These are phyloP conservation scores for Apistogramma diplotaenia DNA, from an alignment of 2,113 vertebrate genomes.

Conservation along the genomic window DNA sequence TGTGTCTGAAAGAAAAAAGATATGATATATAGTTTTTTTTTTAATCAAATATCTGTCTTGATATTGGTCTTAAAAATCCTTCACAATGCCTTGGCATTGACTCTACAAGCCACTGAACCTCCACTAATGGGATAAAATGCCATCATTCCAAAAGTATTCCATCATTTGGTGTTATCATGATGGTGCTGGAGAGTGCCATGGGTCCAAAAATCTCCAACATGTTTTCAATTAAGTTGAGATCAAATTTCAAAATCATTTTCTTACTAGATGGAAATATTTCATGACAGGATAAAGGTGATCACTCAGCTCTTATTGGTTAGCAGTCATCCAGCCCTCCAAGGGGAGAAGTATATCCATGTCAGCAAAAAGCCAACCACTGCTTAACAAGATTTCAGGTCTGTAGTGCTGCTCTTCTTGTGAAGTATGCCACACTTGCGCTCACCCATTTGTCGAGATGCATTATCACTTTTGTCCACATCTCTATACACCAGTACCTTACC, in stretches of 20 bases:
- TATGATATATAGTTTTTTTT: not conserved
- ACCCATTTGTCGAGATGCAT: too few relatives aligned
- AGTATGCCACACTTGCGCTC: too few relatives aligned
- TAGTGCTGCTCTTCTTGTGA: too few relatives aligned
- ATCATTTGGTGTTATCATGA: not conserved
- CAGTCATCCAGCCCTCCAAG: too few relatives aligned
- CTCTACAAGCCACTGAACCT: not conserved
- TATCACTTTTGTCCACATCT: too few relatives aligned
- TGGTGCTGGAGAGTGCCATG: not conserved
- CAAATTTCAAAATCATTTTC: not conserved
- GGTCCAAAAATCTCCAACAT: too few relatives aligned
- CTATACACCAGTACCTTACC: too few relatives aligned
- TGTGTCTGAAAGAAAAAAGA: not conserved
- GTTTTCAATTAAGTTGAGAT: not conserved
- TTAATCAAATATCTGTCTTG: not conserved
- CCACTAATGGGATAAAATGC: too few relatives aligned
- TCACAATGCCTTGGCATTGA: not conserved
- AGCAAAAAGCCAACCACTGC: too few relatives aligned
- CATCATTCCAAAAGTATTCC: not conserved
- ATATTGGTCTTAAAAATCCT: not conserved
- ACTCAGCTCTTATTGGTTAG: too few relatives aligned
- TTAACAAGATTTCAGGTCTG: too few relatives aligned
- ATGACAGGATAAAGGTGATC: not conserved
- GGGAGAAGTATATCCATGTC: too few relatives aligned
- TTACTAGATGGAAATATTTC: not conserved